Percentiles rank a stretch among this genome's conserved stretches.
These are phyloP conservation scores for Haemorhous mexicanus DNA, from an alignment of 2,113 vertebrate genomes.

Conservation along the genomic window DNA sequence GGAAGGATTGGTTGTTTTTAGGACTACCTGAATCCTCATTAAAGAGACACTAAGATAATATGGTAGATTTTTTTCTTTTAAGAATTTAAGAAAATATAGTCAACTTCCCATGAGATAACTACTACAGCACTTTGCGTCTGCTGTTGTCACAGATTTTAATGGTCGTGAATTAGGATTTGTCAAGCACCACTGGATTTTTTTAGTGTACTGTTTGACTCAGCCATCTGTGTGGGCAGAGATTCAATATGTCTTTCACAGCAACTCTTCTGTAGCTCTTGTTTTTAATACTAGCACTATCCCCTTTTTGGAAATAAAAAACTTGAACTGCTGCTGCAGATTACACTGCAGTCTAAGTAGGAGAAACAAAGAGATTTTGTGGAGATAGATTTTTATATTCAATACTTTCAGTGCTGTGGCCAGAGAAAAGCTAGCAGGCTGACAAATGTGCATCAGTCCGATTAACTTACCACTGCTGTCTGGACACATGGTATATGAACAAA, in stretches of 20 bases:
- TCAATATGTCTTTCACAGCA: slow-evolving; percentile 24
- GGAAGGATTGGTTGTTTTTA: not conserved
- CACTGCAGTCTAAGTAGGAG: not conserved
- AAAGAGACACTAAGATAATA: not conserved
- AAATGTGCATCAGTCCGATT: not conserved
- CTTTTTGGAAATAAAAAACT: not conserved
- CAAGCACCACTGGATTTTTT: not conserved
- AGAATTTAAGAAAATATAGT: not conserved
- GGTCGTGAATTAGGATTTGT: not conserved
- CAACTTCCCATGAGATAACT: not conserved
- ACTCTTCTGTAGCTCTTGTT: not conserved
- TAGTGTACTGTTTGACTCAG: not conserved
- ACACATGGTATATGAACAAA: not conserved
- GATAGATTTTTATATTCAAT: not conserved
- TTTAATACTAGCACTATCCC: not conserved
- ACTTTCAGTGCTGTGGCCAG: not conserved
- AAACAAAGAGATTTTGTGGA: slow-evolving; percentile 26
- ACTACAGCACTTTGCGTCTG: not conserved
- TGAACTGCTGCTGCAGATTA: not conserved
- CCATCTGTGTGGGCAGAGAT: slow-evolving; percentile 32
- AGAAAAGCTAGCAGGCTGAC: not conserved
- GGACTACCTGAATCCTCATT: not conserved
- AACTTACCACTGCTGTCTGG: not conserved
- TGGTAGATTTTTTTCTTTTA: not conserved
- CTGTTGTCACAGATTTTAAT: not conserved